These are phyloP conservation scores for Diorhabda carinulata DNA, from an alignment of 1,140 invertebrate genomes.

Conservation along the genomic window DNA sequence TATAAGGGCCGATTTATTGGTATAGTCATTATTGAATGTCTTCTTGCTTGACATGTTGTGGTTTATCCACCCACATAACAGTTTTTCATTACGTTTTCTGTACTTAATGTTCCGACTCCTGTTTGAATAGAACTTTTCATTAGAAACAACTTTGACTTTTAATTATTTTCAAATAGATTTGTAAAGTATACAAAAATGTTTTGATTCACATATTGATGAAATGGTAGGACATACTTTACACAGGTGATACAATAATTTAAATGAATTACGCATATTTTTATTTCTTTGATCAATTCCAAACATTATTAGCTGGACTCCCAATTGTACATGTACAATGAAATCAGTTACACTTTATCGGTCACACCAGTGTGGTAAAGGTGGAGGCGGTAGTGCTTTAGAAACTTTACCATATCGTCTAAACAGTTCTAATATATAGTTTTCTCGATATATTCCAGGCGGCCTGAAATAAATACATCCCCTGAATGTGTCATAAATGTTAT, in stretches of 20 bases:
- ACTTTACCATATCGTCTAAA: conserved; percentile 14
- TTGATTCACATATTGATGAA: too few relatives aligned
- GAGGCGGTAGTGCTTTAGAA: conserved; percentile 5
- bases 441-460: conserved; percentile 18
- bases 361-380: conserved; percentile 9
- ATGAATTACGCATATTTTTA: too few relatives aligned
- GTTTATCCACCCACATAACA: conserved; percentile 73
- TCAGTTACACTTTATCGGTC: not conserved
- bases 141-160: too few relatives aligned
- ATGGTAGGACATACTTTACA: too few relatives aligned
- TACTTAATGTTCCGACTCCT: not conserved
- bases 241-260: too few relatives aligned
- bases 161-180: too few relatives aligned
- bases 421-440: conserved; percentile 12
- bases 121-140: too few relatives aligned
- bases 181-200: too few relatives aligned
- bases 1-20: conserved; percentile 90
- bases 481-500: too few relatives aligned
- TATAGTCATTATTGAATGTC: conserved; percentile 73
- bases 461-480: conserved; percentile 3
- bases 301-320: too few relatives aligned
- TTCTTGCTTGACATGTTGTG: conserved; percentile 85
- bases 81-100: conserved; percentile 51
- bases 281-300: too few relatives aligned
- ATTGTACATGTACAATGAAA: too few relatives aligned